Base-by-base conservation (phyloP, 1,140 invertebrate genomes). In the Drosophila malerkotliana region DNA sequence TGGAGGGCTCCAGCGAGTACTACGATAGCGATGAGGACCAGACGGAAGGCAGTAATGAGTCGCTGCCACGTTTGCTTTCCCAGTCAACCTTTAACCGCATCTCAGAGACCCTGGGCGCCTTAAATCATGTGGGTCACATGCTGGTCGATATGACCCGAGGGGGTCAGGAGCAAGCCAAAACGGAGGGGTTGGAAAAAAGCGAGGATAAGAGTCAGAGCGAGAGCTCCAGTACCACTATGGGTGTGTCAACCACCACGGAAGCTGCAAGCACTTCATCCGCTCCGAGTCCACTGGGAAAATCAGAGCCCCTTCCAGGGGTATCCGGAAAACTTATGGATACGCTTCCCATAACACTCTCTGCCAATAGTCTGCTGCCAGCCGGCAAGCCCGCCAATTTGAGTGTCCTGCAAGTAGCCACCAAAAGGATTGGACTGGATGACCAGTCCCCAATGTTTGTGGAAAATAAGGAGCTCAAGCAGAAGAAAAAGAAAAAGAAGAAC, bases 61-160 rank as follows among this genome's bases (percentile, higher is more conserved):
- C 83, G 2, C 18, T 85, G 48, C 90, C 87, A 32, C 91, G 94
- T 56, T 72, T 94, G 24, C 83, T 94, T 2, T 94, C 94, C 7
- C 92, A 93, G 12, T 93, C 93, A 4, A 93, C 94, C 0, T 94
- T 95, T 47, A 93, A 93, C 59, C 93, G 92, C 72, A 95, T 95
- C 87, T 94, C 94, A 1, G 94, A 95, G 92, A 95, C 94, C 2
- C 87, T 95, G 7, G 96, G 95, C 2, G 95, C 95, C 14, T 91
- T 96, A 4, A 97, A 97, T 72, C 96, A 96, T 12, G 95, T 97
- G 0, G 96, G 96, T 0, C 94, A 95, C 81, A 96, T 96, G 83
- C 93, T 97, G 52, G 95, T 97, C 0, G 96, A 97, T 73, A 96
- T 96, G 93, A 96, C 94, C 1, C 91, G 94, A 2, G 94, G 93